Base-by-base conservation (phyloP, 2,888 invertebrate species). In the Drosophila cognata region DNA sequence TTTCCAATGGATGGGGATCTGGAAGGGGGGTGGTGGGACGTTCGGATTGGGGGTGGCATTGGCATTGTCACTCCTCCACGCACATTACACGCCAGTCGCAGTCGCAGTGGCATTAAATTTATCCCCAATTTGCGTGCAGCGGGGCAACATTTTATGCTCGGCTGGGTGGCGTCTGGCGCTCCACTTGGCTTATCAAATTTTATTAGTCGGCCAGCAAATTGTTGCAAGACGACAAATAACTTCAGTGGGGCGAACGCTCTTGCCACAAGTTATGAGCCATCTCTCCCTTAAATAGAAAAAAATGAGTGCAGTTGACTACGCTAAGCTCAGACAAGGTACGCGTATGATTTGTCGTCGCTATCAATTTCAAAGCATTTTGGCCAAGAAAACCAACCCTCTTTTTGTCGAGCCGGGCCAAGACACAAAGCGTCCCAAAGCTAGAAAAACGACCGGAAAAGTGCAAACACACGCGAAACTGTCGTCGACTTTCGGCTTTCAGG, bases 41-140 rank as follows among this genome's bases (percentile, higher is more conserved):
- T 25, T 53, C 5, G 53, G 18, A 36, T 36, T 25, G 25, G 38
- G 35, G 50, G 31, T 56, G 59, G 60, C 64, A 59, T 36, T 58
- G 56, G 68, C 70, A 65, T 38, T 76, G 76, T 76, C 86, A 81
- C 86, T 83, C 87, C 88, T 82, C 68, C 43, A 61, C 51, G 16
- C 74, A 61, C 71, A 83, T 85, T 80, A 82, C 50, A 50, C 50
- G 66, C 65, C 63, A 55, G 56, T 46, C 64, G 66, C 66, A 51
- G 57, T 52, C 28, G 46, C 46, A 25, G 46, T 25, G 59, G 80
- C 77, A 81, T 81, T 67, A 87, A 88, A 84, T 88, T 81, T 88
- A 91, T 91, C 87, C 91, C 88, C 91, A 91, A 89, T 87, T 91
- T 91, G 91, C 91, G 91, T 91, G 91, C 91, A 91, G 75, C 80